A percentile compares a stretch with the other conserved stretches of the same genome.
Evolutionary conservation across 2,888 invertebrate genomes (phyloP).

Genomic region (Volucella zonaria): DNA sequence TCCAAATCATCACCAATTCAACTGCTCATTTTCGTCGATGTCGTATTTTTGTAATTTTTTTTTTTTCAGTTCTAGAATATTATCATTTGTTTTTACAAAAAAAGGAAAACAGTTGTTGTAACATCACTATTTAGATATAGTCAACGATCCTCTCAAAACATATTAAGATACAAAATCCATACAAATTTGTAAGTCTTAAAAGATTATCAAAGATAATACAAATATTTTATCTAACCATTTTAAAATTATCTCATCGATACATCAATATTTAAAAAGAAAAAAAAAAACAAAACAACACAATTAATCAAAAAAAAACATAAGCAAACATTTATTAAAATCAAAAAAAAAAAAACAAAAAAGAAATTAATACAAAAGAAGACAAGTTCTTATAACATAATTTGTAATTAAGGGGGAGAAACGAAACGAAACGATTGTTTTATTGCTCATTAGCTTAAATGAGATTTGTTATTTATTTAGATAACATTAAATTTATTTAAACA

Average conservation of each 20-base stretch:
- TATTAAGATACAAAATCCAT: background rate
- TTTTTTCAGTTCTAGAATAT: conserved; percentile 18
- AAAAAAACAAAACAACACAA: too few species aligned
- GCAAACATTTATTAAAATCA: too few species aligned
- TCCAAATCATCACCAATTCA: background rate
- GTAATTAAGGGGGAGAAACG: conserved; percentile 10
- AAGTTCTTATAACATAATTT: conserved; percentile 11
- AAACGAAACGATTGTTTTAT: background rate
- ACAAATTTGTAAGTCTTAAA: background rate
- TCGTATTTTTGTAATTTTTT: background rate
- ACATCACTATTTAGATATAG: background rate
- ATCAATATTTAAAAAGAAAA: background rate
- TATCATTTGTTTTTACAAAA: conserved; percentile 11
- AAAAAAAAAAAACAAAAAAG: too few species aligned
- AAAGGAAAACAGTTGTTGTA: too few species aligned
- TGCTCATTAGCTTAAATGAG: conserved; percentile 13
- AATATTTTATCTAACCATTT: conserved; percentile 5
- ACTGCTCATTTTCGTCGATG: conserved; percentile 13
- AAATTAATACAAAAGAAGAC: too few species aligned
- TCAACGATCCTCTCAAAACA: background rate
- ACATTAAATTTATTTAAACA: background rate
- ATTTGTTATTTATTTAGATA: conserved; percentile 43
- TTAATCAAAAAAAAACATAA: too few species aligned
- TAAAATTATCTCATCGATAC: background rate
- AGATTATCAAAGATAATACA: background rate